Evolutionary conservation across 2,797 vertebrate species (phyloP).

Genomic region (Cyclura pinguis): DNA sequence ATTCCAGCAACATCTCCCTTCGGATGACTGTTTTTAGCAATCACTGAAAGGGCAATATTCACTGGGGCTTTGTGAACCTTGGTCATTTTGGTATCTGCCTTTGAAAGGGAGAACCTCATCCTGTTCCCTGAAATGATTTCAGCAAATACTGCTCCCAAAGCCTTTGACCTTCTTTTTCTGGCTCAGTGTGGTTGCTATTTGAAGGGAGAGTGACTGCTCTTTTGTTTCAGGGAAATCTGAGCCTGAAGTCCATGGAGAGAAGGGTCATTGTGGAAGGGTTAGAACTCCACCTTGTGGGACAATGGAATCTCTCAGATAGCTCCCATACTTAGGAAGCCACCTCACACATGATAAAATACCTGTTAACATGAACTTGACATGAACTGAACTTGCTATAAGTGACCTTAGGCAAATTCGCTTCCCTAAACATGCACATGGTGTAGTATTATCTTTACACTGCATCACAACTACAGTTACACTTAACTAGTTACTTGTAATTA

Average conservation of each 20-base stretch:
- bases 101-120: constrained; percentile 62
- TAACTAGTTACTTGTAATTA: no score
- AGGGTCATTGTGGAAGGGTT: constrained; percentile 29
- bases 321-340: neutral
- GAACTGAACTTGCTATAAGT: no score
- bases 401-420: no score
- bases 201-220: neutral
- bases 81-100: constrained; percentile 44
- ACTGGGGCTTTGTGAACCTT: constrained; percentile 44
- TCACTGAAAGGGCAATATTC: constrained; percentile 50
- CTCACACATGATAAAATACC: neutral
- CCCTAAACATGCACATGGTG: neutral
- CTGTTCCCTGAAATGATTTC: constrained; percentile 47
- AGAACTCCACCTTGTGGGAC: constrained; percentile 44
- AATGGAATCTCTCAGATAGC: constrained; percentile 24
- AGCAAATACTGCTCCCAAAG: constrained; percentile 53
- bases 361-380: no score
- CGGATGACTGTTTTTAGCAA: constrained; percentile 49
- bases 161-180: constrained; percentile 54
- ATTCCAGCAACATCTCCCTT: constrained; percentile 55
- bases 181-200: constrained; percentile 33
- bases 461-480: neutral
- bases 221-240: constrained; percentile 26
- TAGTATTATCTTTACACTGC: neutral
- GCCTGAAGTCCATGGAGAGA: constrained; percentile 16